Percentiles rank a stretch among this genome's conserved stretches.
Conservation (phyloP, 2,113 vertebrate genomes). For the Scortum barcoo region DNA sequence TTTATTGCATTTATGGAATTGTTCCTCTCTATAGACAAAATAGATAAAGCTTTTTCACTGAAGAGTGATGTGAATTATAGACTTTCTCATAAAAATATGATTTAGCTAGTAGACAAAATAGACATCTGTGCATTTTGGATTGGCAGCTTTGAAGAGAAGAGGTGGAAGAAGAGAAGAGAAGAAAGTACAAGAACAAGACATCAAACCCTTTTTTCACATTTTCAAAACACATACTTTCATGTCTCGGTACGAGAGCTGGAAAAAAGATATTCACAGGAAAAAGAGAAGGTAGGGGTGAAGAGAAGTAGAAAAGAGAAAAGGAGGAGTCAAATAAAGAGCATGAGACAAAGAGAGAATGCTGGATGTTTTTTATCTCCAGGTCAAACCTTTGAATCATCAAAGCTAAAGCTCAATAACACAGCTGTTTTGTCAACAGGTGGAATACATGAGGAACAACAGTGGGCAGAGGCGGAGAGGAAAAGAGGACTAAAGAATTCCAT, state of each 20-base stretch:
- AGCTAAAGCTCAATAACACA: conserved; percentile 10
- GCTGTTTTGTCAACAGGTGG: not conserved
- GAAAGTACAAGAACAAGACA: conserved; percentile 30
- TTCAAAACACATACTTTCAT: not conserved
- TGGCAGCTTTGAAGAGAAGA: conserved; percentile 35
- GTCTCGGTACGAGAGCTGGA: not conserved
- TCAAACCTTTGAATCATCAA: conserved; percentile 42
- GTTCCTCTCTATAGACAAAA: conserved; percentile 27
- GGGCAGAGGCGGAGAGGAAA: not conserved
- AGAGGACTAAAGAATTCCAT: conserved; percentile 88
- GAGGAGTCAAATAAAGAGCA: conserved; percentile 44
- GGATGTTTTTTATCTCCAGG: conserved; percentile 12
- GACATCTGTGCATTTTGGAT: conserved; percentile 26
- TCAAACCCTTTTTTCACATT: conserved; percentile 11
- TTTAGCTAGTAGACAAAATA: conserved; percentile 28
- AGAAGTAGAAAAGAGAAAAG: not conserved
- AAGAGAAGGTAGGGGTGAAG: not conserved
- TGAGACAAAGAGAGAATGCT: conserved; percentile 7
- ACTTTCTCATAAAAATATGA: conserved; percentile 41
- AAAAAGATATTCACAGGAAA: not conserved
- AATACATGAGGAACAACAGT: not conserved
- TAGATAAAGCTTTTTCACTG: not conserved
- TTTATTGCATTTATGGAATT: conserved; percentile 61
- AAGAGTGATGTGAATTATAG: conserved; percentile 9
- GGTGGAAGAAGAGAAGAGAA: not conserved